A percentile compares a stretch with the other conserved stretches of the same genome.
Conservation (phyloP, 2,113 vertebrate species). For the Ciconia maguari region DNA sequence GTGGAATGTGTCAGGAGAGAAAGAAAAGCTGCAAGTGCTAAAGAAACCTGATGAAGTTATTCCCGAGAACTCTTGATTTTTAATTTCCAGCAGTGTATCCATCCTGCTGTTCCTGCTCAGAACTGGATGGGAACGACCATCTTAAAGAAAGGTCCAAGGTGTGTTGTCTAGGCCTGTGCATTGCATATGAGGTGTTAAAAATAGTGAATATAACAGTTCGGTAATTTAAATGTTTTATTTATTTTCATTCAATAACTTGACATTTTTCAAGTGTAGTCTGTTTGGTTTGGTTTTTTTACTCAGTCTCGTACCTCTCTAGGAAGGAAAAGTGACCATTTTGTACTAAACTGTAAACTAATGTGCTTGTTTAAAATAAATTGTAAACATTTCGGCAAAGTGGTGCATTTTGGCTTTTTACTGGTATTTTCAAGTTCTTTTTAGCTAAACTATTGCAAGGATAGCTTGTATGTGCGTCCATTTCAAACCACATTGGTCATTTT, state of each 20-base stretch:
- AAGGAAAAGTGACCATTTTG: slow-evolving; percentile 60
- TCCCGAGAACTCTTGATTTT: not conserved
- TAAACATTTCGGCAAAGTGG: not conserved
- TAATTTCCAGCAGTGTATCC: not conserved
- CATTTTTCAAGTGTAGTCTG: not conserved
- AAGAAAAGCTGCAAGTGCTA: not conserved
- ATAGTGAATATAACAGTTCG: not conserved
- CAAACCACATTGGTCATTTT: fast-evolving
- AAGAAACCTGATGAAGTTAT: not conserved
- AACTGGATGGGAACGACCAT: fast-evolving
- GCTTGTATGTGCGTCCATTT: fast-evolving
- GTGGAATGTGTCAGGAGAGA: not conserved
- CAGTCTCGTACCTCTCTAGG: slow-evolving; percentile 10
- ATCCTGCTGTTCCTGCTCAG: not conserved
- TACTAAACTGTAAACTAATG: slow-evolving; percentile 57
- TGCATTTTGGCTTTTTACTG: not conserved
- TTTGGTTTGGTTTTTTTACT: not conserved
- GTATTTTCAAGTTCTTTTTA: not conserved
- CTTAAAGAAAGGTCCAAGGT: not conserved
- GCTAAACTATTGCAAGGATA: not conserved
- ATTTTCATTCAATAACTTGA: slow-evolving; percentile 56
- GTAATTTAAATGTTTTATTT: slow-evolving; percentile 72
- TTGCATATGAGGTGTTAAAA: not conserved
- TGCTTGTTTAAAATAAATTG: slow-evolving; percentile 67
- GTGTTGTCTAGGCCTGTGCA: not conserved